Evolutionary conservation across 2,797 vertebrate species (phyloP).

Genomic region (Scyliorhinus canicula): DNA sequence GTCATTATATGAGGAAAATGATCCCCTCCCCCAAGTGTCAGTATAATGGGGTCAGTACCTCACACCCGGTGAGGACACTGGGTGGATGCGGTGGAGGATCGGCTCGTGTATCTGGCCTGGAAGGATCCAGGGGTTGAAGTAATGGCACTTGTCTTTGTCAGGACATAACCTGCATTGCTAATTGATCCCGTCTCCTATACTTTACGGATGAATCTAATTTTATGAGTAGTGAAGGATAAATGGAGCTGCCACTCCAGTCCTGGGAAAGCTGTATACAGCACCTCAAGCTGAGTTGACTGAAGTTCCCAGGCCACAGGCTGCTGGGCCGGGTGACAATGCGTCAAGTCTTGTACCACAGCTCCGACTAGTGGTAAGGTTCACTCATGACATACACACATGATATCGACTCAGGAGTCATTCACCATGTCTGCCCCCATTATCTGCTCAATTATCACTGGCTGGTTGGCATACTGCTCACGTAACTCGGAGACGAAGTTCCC

Average conservation of each 20-base stretch:
- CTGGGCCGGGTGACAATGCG: background rate
- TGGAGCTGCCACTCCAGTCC: background rate
- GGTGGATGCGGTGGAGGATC: too few species aligned
- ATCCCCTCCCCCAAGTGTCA: too few species aligned
- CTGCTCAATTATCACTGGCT: too few species aligned
- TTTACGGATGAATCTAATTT: background rate
- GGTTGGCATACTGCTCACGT: too few species aligned
- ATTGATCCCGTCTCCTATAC: background rate
- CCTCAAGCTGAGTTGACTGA: background rate
- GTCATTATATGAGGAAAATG: background rate
- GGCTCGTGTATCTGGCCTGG: background rate
- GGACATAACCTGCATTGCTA: background rate
- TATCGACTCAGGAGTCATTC: background rate
- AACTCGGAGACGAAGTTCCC: too few species aligned
- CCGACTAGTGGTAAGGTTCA: background rate
- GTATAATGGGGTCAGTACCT: too few species aligned
- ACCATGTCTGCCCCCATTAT: too few species aligned
- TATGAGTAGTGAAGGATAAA: background rate
- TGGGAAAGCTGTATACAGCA: background rate
- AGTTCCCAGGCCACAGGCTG: background rate
- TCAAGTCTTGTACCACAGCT: background rate
- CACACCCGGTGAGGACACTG: background rate
- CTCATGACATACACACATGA: background rate
- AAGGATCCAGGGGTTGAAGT: background rate
- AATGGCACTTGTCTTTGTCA: background rate